phyloP scores from a whole-genome alignment of 2,113 vertebrate species.

The Rhabdornis inornatus region DNA sequence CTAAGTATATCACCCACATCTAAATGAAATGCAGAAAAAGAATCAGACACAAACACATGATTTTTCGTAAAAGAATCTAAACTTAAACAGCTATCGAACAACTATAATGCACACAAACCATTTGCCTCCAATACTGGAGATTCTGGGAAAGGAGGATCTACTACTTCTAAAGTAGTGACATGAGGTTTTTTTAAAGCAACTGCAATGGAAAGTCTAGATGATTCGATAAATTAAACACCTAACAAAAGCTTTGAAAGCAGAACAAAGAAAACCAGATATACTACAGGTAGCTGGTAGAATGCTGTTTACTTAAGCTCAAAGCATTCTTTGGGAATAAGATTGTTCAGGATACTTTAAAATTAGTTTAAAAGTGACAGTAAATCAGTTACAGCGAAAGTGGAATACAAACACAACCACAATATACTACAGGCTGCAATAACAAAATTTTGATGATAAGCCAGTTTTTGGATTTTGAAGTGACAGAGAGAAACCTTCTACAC shows the following conservation, averaged over 20 bases:
- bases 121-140: not conserved
- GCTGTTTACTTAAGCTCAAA: not conserved
- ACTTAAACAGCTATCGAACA: not conserved
- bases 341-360: not conserved
- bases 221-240: not conserved
- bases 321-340: not conserved
- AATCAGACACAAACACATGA: not conserved
- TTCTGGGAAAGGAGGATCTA: not conserved
- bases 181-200: not conserved
- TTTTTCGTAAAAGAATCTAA: not conserved
- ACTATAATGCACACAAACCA: not conserved
- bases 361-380: not conserved
- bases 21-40: not conserved
- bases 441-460: not conserved
- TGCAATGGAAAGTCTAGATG: not conserved
- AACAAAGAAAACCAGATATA: not conserved
- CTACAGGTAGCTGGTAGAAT: not conserved
- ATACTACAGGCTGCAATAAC: not conserved
- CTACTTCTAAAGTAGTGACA: not conserved
- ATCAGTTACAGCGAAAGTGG: not conserved
- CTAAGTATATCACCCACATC: not conserved
- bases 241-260: not conserved
- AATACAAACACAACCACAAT: not conserved
- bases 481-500: not conserved
- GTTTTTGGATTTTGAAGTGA: not conserved